phyloP scores from a whole-genome alignment of 1,140 invertebrate species.

The Vanessa atalanta region DNA sequence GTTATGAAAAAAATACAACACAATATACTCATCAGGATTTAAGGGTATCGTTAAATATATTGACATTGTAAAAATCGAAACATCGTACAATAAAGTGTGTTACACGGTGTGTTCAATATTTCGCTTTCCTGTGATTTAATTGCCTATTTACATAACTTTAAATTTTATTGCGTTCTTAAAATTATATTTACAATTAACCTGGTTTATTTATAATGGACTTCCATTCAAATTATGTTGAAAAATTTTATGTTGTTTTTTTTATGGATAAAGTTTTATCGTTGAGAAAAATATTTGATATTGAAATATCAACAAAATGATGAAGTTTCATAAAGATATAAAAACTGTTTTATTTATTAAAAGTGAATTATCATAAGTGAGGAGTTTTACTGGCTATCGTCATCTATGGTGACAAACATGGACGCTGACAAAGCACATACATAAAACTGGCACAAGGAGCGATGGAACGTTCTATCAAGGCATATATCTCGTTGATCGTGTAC shows the following conservation, averaged over 20 bases:
- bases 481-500: too few species aligned
- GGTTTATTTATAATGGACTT: background rate
- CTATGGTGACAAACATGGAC: too few species aligned
- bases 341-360: too few species aligned
- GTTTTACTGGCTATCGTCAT: too few species aligned
- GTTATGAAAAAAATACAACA: conserved; percentile 4
- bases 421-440: too few species aligned
- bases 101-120: background rate
- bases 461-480: too few species aligned
- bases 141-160: conserved; percentile 6
- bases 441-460: too few species aligned
- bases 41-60: conserved; percentile 5
- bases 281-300: background rate
- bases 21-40: conserved; percentile 1
- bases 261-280: background rate
- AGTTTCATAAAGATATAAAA: too few species aligned
- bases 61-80: background rate
- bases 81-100: background rate
- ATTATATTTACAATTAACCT: background rate
- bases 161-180: conserved; percentile 10
- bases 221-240: background rate
- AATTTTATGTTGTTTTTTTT: background rate
- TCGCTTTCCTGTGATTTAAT: background rate
- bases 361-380: too few species aligned
- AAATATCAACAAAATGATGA: too few species aligned